A percentile compares a stretch with the other conserved stretches of the same genome.
phyloP scores from a whole-genome alignment of 2,888 invertebrate species.

The Patella ulyssiponensis region DNA sequence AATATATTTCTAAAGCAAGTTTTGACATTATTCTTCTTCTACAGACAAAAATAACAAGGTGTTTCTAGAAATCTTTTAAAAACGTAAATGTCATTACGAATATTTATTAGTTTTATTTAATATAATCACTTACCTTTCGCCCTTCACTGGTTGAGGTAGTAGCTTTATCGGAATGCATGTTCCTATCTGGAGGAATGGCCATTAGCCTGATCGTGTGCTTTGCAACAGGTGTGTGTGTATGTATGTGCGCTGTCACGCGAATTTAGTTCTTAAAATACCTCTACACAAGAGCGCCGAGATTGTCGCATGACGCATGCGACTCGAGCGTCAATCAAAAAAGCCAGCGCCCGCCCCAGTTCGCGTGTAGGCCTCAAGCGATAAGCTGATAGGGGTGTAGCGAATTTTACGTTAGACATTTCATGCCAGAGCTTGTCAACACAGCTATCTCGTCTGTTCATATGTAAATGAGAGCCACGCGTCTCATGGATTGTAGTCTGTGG shows the following conservation, averaged over 20 bases:
- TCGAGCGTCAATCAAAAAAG: constrained; percentile 19
- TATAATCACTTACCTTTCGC: constrained; percentile 40
- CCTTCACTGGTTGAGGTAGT: constrained; percentile 46
- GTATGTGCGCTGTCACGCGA: background rate
- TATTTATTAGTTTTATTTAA: no score
- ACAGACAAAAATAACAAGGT: no score
- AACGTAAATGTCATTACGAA: background rate
- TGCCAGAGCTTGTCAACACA: constrained; percentile 9
- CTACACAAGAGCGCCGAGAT: background rate
- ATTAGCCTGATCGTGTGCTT: constrained; percentile 27
- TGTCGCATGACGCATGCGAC: constrained; percentile 17
- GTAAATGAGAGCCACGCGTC: constrained; percentile 40
- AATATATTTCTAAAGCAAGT: no score
- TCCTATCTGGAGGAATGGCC: constrained; percentile 27
- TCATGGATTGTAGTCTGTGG: constrained; percentile 34
- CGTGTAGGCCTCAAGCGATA: constrained; percentile 13
- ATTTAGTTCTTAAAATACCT: background rate
- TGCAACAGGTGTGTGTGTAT: constrained; percentile 14
- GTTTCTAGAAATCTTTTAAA: no score
- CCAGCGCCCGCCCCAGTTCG: constrained; percentile 17
- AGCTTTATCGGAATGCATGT: constrained; percentile 44
- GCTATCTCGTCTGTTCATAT: constrained; percentile 23
- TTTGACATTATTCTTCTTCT: no score
- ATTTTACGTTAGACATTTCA: constrained; percentile 3
- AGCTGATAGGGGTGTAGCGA: constrained; percentile 12